These are phyloP conservation scores for Diarsia mendica DNA, from an alignment of 2,888 invertebrate genomes.

Conservation along the genomic window DNA sequence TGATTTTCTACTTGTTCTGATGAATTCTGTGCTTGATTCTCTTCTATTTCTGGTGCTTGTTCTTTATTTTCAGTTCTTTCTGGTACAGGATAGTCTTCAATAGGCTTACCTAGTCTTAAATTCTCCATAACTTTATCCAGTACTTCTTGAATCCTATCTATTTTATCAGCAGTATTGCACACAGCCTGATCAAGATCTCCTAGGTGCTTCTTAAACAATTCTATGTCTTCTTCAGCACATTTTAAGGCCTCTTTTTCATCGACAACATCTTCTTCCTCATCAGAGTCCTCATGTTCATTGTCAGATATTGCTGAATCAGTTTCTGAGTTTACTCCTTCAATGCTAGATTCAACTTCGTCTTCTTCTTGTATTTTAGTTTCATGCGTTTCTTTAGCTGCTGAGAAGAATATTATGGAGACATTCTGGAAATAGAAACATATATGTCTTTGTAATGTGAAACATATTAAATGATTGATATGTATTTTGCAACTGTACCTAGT, in stretches of 20 bases:
- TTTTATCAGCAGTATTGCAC: slow-evolving; percentile 88
- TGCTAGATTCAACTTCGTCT: slow-evolving; percentile 66
- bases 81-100: slow-evolving; percentile 70
- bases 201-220: slow-evolving; percentile 88
- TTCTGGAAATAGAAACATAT: slow-evolving; percentile 77
- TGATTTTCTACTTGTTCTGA: slow-evolving; percentile 80
- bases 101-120: slow-evolving; percentile 79
- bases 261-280: slow-evolving; percentile 71
- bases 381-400: slow-evolving; percentile 93
- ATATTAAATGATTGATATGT: not conserved
- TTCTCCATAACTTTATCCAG: slow-evolving; percentile 85
- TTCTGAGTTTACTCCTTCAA: slow-evolving; percentile 72
- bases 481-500: not conserved
- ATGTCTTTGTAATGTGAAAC: not conserved
- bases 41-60: slow-evolving; percentile 4
- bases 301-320: slow-evolving; percentile 80
- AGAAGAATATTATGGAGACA: slow-evolving; percentile 96
- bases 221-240: slow-evolving; percentile 82
- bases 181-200: slow-evolving; percentile 89
- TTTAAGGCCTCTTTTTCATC: slow-evolving; percentile 76
- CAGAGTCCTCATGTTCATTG: slow-evolving; percentile 61
- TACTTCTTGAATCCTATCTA: slow-evolving; percentile 89
- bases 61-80: slow-evolving; percentile 51
- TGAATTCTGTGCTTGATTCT: slow-evolving; percentile 84
- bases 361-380: slow-evolving; percentile 85